Base-by-base conservation (phyloP, 2,113 vertebrate species). In the Acinonyx jubatus region DNA sequence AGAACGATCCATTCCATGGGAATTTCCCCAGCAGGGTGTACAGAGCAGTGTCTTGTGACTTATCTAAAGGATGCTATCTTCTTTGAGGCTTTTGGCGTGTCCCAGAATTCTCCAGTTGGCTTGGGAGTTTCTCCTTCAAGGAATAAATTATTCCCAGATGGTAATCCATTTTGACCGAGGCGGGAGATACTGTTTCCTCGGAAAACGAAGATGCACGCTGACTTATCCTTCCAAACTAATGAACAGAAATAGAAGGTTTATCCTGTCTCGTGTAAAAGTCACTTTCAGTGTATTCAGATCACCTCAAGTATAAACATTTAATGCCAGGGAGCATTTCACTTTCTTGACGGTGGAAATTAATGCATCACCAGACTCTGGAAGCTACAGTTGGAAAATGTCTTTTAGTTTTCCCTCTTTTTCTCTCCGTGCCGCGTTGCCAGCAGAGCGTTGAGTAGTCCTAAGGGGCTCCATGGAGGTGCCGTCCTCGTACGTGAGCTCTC, bases 81-180 rank as follows among this genome's bases (percentile, higher is more conserved):
- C 89, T 81, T 86, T 12, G 16, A 93, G 52, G 13, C 52, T 69
- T 12, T 87, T 66, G 38, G 31, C 4, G 0, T 86, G 76, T 74
- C n/a, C 52, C 68, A 38, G 31, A 87, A 82, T 74, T 74, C 95
- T 74, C 74, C 78, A 12, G 5, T 94, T 82, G 21, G n/a, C 68
- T 74, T 68, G 76, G 68, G 41, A 74, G 63, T 79, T 95, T 89
- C n/a, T 95, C 29, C 41, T 89, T 45, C 31, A 80, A 92, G 38
- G 61, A 65, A 92, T 94, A 88, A 96, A 93, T 97, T 90, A 74
- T 93, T 95, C 92, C 84, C 84, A 95, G 63, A 89, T 84, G 94
- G 36, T 52, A 78, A 81, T 71, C 71, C 84, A 48, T 74, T 87
- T 85, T 7, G 14, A 74, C 33, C 80, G 33, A 36, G 65, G 36